Evolutionary conservation across 2,888 invertebrate species (phyloP).

Genomic region (Poecilobothrus nobilitatus): DNA sequence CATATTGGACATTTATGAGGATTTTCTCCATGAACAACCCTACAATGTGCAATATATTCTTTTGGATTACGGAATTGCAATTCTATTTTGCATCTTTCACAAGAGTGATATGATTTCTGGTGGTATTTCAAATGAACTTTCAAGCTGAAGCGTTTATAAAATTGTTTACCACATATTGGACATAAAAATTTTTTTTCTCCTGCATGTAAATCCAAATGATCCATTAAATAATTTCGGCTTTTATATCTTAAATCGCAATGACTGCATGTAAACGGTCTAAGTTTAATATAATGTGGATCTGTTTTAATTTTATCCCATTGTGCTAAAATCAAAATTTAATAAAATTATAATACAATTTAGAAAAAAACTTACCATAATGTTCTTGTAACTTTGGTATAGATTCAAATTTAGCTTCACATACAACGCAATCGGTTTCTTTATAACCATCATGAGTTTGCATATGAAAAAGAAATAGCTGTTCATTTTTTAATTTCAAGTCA

Average conservation of each 20-base stretch:
- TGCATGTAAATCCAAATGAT: neutral
- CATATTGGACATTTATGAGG: neutral
- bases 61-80: neutral
- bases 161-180: constrained; percentile 4
- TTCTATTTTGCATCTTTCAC: neutral
- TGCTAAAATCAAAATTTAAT: neutral
- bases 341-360: too few species aligned
- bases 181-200: neutral
- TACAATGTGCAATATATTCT: neutral
- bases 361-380: neutral
- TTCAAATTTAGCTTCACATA: neutral
- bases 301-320: neutral
- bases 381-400: neutral
- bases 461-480: neutral
- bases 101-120: neutral
- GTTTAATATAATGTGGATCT: neutral
- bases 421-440: neutral
- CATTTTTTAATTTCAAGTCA: neutral
- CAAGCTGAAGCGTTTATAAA: neutral
- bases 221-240: neutral
- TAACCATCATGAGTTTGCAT: neutral
- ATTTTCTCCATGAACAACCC: neutral
- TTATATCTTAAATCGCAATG: constrained; percentile 3
- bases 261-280: neutral
- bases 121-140: neutral